Evolutionary conservation across 2,113 vertebrate species (phyloP).

Genomic region (Neomonachus schauinslandi): DNA sequence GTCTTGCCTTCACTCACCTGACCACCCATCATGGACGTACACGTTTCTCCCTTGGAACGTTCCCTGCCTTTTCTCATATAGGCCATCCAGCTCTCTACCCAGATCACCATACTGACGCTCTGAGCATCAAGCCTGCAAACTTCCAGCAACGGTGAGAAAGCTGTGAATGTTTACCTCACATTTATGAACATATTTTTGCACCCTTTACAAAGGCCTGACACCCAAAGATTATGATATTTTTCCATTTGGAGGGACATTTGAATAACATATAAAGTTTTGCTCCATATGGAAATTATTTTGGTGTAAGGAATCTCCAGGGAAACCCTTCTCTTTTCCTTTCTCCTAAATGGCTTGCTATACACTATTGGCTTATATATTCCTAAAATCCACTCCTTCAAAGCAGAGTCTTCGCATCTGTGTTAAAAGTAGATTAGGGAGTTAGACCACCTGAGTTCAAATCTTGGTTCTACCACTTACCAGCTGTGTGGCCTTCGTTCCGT

Average conservation of each 20-base stretch:
- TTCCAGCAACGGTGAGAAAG: neutral
- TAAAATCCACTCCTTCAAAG: neutral
- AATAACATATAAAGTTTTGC: neutral
- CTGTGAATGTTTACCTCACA: too few relatives aligned
- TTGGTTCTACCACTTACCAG: neutral
- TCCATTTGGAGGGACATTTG: neutral
- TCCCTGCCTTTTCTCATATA: neutral
- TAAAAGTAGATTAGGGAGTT: neutral
- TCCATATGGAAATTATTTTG: neutral
- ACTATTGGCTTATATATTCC: neutral
- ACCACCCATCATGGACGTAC: fast-evolving
- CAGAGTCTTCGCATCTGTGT: neutral
- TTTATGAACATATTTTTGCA: neutral
- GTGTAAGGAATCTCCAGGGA: neutral
- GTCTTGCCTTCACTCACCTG: neutral
- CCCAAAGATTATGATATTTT: neutral
- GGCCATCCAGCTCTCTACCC: neutral
- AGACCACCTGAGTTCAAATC: neutral
- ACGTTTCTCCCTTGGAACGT: neutral
- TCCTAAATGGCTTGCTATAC: neutral
- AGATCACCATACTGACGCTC: neutral
- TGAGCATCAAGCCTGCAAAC: neutral
- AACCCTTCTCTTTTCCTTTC: neutral
- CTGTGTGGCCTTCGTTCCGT: neutral
- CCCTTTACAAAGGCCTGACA: neutral